Evolutionary conservation across 1,140 invertebrate genomes (phyloP).

Genomic region (Drosophila rufa): DNA sequence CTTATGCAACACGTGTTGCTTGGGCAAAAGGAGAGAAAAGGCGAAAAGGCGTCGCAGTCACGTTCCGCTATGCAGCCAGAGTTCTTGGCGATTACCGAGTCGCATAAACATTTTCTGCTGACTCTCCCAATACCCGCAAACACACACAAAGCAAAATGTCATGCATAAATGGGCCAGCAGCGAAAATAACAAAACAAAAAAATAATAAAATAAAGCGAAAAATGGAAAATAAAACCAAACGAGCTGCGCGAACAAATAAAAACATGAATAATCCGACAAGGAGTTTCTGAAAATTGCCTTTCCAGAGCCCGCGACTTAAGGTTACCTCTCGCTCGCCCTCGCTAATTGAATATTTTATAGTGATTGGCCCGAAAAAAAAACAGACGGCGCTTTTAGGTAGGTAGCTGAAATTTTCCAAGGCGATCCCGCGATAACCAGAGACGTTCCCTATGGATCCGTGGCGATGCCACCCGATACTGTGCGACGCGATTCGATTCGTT

Average conservation of each 20-base stretch:
- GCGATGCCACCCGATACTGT: constrained; percentile 31
- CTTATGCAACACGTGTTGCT: constrained; percentile 47
- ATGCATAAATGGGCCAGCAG: constrained; percentile 47
- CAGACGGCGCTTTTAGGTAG: constrained; percentile 5
- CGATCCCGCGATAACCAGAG: constrained; percentile 44
- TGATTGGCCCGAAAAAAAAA: constrained; percentile 18
- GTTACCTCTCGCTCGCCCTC: constrained; percentile 15
- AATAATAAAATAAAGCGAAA: not conserved
- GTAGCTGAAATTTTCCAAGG: constrained; percentile 30
- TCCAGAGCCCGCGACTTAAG: not conserved
- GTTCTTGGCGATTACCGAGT: constrained; percentile 49
- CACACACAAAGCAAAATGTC: constrained; percentile 36
- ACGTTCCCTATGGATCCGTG: constrained; percentile 40
- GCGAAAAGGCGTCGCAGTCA: constrained; percentile 46
- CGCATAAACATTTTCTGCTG: constrained; percentile 55
- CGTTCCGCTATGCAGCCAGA: constrained; percentile 38
- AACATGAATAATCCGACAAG: constrained; percentile 53
- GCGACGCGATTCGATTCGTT: constrained; percentile 4
- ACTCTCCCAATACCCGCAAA: constrained; percentile 38
- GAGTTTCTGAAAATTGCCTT: constrained; percentile 26
- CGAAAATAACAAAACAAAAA: constrained; percentile 10
- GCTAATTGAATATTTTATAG: constrained; percentile 48
- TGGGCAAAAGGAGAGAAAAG: not conserved
- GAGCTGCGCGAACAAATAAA: constrained; percentile 43
- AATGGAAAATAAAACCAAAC: constrained; percentile 40